Conservation (phyloP, 2,797 vertebrate species). For the Phalloptychus januarius region DNA sequence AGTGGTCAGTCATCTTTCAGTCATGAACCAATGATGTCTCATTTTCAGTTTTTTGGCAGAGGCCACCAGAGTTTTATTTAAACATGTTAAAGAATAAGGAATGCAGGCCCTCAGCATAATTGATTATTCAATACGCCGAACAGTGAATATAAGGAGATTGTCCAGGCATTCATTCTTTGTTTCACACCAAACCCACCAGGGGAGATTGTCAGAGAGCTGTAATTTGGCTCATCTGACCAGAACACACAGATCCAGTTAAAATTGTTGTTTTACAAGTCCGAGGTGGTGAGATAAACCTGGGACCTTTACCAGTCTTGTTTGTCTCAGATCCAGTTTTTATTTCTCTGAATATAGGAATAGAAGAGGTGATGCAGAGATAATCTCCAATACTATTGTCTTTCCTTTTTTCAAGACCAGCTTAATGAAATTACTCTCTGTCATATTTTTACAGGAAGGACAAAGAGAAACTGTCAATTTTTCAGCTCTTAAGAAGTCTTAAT, state of each 20-base stretch:
- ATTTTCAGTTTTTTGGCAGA: not conserved
- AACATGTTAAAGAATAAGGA: not conserved
- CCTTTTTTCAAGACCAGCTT: not conserved
- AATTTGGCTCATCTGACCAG: not conserved
- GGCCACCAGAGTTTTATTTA: not conserved
- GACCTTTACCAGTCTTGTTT: not conserved
- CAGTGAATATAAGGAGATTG: not conserved
- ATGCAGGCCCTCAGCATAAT: not conserved
- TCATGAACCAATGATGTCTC: not conserved
- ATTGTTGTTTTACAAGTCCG: not conserved
- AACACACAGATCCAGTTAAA: not conserved
- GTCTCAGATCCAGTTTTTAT: not conserved
- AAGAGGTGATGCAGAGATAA: not conserved
- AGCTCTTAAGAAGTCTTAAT: not conserved
- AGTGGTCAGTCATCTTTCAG: not conserved
- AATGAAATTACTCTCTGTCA: not conserved
- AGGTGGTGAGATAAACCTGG: not conserved
- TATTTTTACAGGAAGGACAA: not conserved
- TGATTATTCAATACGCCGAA: not conserved
- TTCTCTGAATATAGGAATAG: not conserved
- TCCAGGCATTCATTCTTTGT: not conserved
- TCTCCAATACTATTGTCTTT: not conserved
- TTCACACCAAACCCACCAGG: not conserved
- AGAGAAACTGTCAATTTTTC: not conserved
- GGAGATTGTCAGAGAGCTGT: not conserved